Conservation (phyloP, 2,797 vertebrate species). For the Hoplostethus atlanticus region DNA sequence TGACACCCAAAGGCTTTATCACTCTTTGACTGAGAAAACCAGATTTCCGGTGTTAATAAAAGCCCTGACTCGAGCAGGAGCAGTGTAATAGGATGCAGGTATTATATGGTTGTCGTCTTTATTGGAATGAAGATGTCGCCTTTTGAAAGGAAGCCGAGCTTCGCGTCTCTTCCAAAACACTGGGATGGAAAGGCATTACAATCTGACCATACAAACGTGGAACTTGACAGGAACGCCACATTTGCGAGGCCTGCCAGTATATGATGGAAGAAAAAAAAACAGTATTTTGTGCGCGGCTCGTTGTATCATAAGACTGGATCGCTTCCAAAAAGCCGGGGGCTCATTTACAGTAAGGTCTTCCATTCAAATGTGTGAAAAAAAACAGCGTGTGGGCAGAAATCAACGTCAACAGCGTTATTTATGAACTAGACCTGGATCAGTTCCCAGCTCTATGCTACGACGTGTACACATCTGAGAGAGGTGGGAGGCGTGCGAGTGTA, state of each 20-base stretch:
- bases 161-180: not conserved
- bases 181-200: too few species aligned
- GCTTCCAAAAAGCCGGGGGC: too few species aligned
- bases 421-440: not conserved
- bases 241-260: too few species aligned
- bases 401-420: not conserved
- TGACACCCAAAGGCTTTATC: not conserved
- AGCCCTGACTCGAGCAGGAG: not conserved
- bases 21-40: slow-evolving; percentile 1
- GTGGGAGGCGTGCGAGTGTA: not conserved
- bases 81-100: not conserved
- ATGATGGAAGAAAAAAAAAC: too few species aligned
- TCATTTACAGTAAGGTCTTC: not conserved
- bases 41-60: slow-evolving; percentile 6
- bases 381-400: not conserved
- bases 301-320: too few species aligned
- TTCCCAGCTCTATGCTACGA: not conserved
- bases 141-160: not conserved
- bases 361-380: not conserved
- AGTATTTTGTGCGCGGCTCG: too few species aligned
- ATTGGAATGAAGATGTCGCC: too few species aligned
- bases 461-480: not conserved
- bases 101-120: not conserved
- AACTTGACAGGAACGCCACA: too few species aligned
- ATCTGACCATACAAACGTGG: too few species aligned